A percentile compares a stretch with the other conserved stretches of the same genome.
These are phyloP conservation scores for Plemyria rubiginata DNA, from an alignment of 2,888 invertebrate species.

Conservation along the genomic window DNA sequence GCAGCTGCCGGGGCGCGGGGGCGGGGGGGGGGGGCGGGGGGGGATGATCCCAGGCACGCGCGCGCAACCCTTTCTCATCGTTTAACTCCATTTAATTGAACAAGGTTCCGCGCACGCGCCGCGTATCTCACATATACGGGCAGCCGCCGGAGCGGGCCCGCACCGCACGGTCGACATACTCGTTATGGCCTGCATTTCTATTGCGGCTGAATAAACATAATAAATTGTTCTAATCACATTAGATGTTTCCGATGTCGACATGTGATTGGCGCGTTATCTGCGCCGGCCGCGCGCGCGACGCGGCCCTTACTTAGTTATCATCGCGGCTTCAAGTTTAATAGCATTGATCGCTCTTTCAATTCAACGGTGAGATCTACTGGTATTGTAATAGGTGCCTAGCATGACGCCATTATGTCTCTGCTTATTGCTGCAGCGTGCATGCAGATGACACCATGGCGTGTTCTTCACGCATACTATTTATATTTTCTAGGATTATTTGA, in stretches of 20 bases:
- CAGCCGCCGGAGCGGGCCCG: conserved; percentile 20
- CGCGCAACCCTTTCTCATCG: conserved; percentile 64
- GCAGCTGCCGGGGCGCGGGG: conserved; percentile 41
- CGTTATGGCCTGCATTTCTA: conserved; percentile 47
- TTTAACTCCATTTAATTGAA: conserved; percentile 66
- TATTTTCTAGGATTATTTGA: too few relatives aligned
- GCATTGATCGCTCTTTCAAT: too few relatives aligned
- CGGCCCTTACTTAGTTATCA: too few relatives aligned
- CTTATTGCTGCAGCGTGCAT: too few relatives aligned
- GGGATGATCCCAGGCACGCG: conserved; percentile 51
- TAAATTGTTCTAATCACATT: conserved; percentile 73
- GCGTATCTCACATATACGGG: conserved; percentile 31
- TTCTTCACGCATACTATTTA: too few relatives aligned
- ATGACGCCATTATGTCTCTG: too few relatives aligned
- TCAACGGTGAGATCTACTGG: too few relatives aligned
- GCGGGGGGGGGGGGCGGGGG: conserved; percentile 27
- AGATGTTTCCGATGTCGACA: conserved; percentile 49
- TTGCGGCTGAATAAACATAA: conserved; percentile 64
- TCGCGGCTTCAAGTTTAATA: too few relatives aligned
- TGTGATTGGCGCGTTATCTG: conserved; percentile 18
- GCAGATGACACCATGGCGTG: too few relatives aligned
- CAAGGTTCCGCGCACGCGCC: conserved; percentile 43
- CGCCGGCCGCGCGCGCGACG: conserved; percentile 1
- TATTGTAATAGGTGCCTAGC: too few relatives aligned
- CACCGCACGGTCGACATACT: conserved; percentile 30